These are phyloP conservation scores for Austrofundulus limnaeus DNA, from an alignment of 2,113 vertebrate genomes.

Conservation along the genomic window DNA sequence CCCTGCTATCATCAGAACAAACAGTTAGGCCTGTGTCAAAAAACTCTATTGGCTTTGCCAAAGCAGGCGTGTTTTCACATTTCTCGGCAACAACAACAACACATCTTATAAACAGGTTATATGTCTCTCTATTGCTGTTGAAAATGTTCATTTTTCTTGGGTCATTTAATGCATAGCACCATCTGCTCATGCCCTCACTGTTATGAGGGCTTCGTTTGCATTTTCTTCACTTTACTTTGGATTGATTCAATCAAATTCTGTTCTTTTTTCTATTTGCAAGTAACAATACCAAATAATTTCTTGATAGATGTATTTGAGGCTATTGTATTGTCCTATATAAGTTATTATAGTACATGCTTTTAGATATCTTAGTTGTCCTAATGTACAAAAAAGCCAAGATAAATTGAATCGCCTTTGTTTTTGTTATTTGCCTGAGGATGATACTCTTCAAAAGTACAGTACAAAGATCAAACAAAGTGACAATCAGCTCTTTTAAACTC, in stretches of 20 bases:
- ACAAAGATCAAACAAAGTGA: conserved; percentile 62
- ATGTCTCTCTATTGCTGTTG: conserved; percentile 69
- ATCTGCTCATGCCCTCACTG: conserved; percentile 52
- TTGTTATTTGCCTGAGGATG: conserved; percentile 47
- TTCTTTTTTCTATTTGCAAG: conserved; percentile 27
- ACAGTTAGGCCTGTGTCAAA: conserved; percentile 16
- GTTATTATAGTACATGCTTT: conserved; percentile 28
- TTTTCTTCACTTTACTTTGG: conserved; percentile 36
- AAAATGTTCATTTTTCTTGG: conserved; percentile 58
- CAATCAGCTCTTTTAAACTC: conserved; percentile 27
- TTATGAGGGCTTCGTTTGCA: conserved; percentile 30
- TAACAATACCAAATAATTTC: conserved; percentile 39
- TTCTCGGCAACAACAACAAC: background rate
- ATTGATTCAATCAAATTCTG: conserved; percentile 19
- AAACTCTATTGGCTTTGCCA: background rate
- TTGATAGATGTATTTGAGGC: conserved; percentile 56
- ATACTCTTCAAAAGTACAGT: conserved; percentile 64
- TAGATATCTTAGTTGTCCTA: conserved; percentile 30
- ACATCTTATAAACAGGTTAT: conserved; percentile 46
- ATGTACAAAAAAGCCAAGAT: conserved; percentile 36
- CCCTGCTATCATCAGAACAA: conserved; percentile 23
- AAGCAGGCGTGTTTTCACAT: background rate
- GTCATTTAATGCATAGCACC: conserved; percentile 70
- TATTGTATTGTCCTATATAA: conserved; percentile 31
- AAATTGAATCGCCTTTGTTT: conserved; percentile 45